Base-by-base conservation (phyloP, 2,797 vertebrate species). In the Aselliscus stoliczkanus region DNA sequence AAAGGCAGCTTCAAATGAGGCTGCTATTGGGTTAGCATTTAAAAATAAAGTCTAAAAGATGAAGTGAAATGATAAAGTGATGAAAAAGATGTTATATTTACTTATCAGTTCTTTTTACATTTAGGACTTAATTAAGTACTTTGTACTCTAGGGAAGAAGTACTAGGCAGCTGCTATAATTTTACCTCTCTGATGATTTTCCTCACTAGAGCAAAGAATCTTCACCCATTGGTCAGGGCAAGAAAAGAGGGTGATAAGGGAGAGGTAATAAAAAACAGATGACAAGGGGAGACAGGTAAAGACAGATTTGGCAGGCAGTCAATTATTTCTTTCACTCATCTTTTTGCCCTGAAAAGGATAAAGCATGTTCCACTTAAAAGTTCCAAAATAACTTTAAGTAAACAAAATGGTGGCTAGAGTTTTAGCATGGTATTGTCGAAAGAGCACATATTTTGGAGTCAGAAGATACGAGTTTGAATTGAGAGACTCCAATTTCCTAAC, bases 341-440 rank as follows among this genome's bases (percentile, higher is more conserved):
- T 92, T 93, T 86, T 82, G 64, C n/a, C 4, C 70, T 72, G 9
- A 72, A 73, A 92, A 95, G 20, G 27, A 92, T 92, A 93, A 76
- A 58, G n/a, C 44, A 87, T 50, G 34, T n/a, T 83, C 56, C 54
- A 77, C 52, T 87, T 94, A 56, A 90, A 92, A 92, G 72, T 89
- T 83, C n/a, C 50, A 92, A 69, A 94, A 87, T 92, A 90, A 96
- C 90, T 90, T 82, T 75, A 96, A 92, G 39, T 64, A 85, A 21
- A 87, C n/a, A 90, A 88, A 91, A 79, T 42, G n/a, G 37, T 34
- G 52, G 34, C 76, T 79, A 93, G 29, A 88, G 7, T 27, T 83
- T 75, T 39, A 62, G 27, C 44, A 64, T 18, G 20, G n/a, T 79
- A 87, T 31, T 79, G 37, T 34, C 92, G 70, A 90, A 87, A 92